A percentile compares a stretch with the other conserved stretches of the same genome.
These are phyloP conservation scores for Micrasema minimum DNA, from an alignment of 1,140 invertebrate species.

Conservation along the genomic window DNA sequence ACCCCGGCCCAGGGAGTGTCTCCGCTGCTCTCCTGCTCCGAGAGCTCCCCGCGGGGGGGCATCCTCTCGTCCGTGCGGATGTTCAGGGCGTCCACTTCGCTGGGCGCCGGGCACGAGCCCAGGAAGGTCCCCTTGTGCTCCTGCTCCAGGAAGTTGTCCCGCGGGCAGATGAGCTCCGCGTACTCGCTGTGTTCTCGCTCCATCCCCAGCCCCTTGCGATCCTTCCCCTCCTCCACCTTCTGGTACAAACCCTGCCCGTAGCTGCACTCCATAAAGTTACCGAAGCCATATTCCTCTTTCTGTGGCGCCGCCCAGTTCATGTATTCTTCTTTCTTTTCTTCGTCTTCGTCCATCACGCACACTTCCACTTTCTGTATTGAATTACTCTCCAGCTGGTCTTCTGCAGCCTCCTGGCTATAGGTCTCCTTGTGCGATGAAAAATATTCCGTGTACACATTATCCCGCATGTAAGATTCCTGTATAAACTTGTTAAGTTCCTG, in stretches of 20 bases:
- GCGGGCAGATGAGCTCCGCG: slow-evolving; percentile 52
- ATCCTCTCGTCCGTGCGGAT: slow-evolving; percentile 86
- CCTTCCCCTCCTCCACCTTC: slow-evolving; percentile 24
- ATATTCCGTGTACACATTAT: slow-evolving; percentile 64
- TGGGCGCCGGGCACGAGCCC: slow-evolving; percentile 61
- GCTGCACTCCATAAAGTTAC: slow-evolving; percentile 63
- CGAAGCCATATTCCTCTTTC: slow-evolving; percentile 63
- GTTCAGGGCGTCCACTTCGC: slow-evolving; percentile 71
- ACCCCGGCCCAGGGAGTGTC: slow-evolving; percentile 73
- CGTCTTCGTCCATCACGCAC: slow-evolving; percentile 55
- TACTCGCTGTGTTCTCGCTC: slow-evolving; percentile 57
- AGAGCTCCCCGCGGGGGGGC: slow-evolving; percentile 84
- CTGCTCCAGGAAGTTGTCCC: slow-evolving; percentile 53
- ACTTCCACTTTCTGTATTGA: slow-evolving; percentile 55
- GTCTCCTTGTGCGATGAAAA: slow-evolving; percentile 63
- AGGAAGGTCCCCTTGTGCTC: slow-evolving; percentile 60
- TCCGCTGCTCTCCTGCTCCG: slow-evolving; percentile 84
- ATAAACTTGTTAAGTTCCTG: slow-evolving; percentile 62
- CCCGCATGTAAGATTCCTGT: slow-evolving; percentile 63
- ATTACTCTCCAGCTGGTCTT: slow-evolving; percentile 49
- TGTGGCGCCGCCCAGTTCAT: slow-evolving; percentile 62
- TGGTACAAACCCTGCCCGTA: slow-evolving; percentile 53
- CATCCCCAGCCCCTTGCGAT: slow-evolving; percentile 7
- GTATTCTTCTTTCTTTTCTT: slow-evolving; percentile 58
- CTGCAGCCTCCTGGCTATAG: slow-evolving; percentile 57